Evolutionary conservation across 2,888 invertebrate species (phyloP), one percentile per base, ranked within the genome.

Genomic region (Beris chalybata): DNA sequence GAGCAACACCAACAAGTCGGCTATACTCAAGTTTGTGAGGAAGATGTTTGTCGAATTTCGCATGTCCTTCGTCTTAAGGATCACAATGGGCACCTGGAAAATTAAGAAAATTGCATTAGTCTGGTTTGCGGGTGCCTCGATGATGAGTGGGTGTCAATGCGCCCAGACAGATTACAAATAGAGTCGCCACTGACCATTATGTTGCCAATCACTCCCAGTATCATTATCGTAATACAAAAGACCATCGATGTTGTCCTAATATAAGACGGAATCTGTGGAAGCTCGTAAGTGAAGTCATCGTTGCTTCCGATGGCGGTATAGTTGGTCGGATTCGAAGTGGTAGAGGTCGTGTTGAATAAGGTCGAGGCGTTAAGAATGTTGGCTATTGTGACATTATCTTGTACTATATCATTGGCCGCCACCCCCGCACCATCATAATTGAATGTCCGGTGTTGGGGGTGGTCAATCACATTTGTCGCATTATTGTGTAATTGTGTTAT

Each of bases 11-110:
- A 95, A 89, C 73, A 96, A 83, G 82, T 97, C 96, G 13, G 96
- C 95, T 48, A 95, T 88, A 78, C 95, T 95, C 76, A 96, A 83
- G 81, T 96, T 96, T 80, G 95, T 92, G 76, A 97, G 85, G 80
- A 96, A 96, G 74, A 95, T 93, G 79, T 96, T 96, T 69, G 96
- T 96, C 64, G 95, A 94, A 77, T 94, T 95, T 75, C 94, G 85
- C 93, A 96, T 93, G 78, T 96, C 95, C 78, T 93, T 93, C 59
- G 93, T 93, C 79, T 91, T 90, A 76, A 93, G 85, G 72, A 96
- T 94, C 73, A 97, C 95, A 75, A 95, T 87, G 44, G 95, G 94
- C 76, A 95, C 81, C 81, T 81, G 71, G 54, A 63, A 69, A 44
- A 45, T n/a, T 58, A 45, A 58, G 9, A 3, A 56, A 48, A 59